Conservation (phyloP, 2,797 vertebrate genomes). For the Spondyliosoma cantharus region DNA sequence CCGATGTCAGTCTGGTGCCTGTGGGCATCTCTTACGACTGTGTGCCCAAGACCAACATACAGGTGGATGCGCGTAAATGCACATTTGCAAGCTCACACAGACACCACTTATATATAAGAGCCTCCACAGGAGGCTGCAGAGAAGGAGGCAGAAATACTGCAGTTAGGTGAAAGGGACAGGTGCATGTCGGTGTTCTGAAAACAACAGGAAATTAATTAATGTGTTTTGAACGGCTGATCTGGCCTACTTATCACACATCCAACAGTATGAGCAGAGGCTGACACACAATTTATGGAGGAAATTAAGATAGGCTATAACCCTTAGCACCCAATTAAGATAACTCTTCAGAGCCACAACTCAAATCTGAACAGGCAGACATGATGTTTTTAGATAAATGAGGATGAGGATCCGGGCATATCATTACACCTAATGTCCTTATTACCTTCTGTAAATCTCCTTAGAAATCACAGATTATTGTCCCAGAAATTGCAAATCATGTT, state of each 20-base stretch:
- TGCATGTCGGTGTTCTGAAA: slow-evolving; percentile 5
- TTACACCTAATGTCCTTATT: no score
- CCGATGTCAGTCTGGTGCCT: slow-evolving; percentile 87
- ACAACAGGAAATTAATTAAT: slow-evolving; percentile 13
- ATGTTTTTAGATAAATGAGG: background rate
- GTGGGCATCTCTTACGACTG: slow-evolving; percentile 90
- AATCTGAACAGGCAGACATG: slow-evolving; percentile 1
- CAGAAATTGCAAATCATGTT: no score
- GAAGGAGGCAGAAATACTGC: slow-evolving; percentile 11
- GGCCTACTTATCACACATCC: background rate
- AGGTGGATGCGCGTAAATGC: slow-evolving; percentile 62
- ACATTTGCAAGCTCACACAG: slow-evolving; percentile 15
- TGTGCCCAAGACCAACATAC: slow-evolving; percentile 56
- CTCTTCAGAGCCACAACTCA: background rate
- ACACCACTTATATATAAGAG: slow-evolving; percentile 36
- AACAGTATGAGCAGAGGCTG: background rate
- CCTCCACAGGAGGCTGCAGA: background rate
- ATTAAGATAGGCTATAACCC: background rate
- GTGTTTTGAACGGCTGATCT: slow-evolving; percentile 1
- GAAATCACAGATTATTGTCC: no score
- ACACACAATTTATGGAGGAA: slow-evolving; percentile 7
- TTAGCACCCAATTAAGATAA: background rate
- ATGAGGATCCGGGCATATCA: no score
- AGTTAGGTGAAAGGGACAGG: slow-evolving; percentile 5
- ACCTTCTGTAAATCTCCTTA: no score